phyloP scores from a whole-genome alignment of 35 echinoderm and acorn worm species.

The Apostichopus parvimensis region DNA sequence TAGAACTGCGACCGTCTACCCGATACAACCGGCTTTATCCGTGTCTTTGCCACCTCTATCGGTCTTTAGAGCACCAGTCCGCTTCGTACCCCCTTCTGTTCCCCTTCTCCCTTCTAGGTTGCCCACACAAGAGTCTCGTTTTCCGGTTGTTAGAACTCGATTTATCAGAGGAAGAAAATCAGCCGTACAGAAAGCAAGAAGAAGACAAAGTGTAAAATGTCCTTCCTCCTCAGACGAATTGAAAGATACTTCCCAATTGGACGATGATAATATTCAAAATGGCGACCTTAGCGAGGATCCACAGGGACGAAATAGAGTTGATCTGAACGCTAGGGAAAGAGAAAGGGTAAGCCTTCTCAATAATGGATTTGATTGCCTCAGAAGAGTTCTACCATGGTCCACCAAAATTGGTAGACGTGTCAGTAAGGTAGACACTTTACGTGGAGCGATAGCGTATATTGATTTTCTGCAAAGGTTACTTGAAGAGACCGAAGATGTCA shows the following conservation, averaged over 20 bases:
- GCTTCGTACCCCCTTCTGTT: neutral
- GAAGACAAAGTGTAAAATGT: neutral
- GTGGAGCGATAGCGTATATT: slow-evolving; percentile 80
- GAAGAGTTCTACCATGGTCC: slow-evolving; percentile 72
- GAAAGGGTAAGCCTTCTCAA: slow-evolving; percentile 81
- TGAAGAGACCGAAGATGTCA: slow-evolving; percentile 45
- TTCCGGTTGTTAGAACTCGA: neutral
- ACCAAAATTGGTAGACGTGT: slow-evolving; percentile 67
- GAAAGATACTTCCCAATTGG: neutral
- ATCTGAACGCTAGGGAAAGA: slow-evolving; percentile 78
- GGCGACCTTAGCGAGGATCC: neutral
- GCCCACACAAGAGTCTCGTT: neutral
- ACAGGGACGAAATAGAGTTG: slow-evolving; percentile 46
- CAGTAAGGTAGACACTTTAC: slow-evolving; percentile 84
- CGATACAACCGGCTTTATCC: neutral
- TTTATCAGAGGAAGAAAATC: neutral
- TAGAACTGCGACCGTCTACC: neutral
- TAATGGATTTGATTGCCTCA: slow-evolving; percentile 74
- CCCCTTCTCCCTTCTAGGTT: slow-evolving; percentile 1
- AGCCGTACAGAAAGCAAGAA: neutral
- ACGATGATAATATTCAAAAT: too few species aligned
- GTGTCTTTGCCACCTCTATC: slow-evolving; percentile 31
- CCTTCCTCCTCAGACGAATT: neutral
- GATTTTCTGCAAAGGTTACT: slow-evolving; percentile 63
- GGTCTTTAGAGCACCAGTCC: slow-evolving; percentile 18